These are phyloP conservation scores for Sesamia nonagrioides DNA, from an alignment of 1,140 invertebrate genomes.

Conservation along the genomic window DNA sequence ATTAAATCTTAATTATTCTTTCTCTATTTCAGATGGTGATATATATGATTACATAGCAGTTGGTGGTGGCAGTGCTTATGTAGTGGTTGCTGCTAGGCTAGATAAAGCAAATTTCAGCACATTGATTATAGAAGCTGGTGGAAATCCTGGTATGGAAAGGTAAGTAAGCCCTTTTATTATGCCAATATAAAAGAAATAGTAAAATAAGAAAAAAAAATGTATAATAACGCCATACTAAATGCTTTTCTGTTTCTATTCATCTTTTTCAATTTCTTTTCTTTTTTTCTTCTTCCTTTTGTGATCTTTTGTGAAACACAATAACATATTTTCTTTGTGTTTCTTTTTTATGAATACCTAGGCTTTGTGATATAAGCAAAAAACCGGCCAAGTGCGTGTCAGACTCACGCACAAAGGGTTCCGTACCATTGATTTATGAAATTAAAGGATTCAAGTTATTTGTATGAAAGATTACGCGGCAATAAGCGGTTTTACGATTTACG, in stretches of 20 bases:
- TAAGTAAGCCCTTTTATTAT: conserved; percentile 54
- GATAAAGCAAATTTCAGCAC: conserved; percentile 82
- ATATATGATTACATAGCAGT: conserved; percentile 87
- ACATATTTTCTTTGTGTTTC: too few species aligned
- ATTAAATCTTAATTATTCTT: neutral
- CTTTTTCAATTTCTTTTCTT: too few species aligned
- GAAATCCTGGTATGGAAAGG: conserved; percentile 28
- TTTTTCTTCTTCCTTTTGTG: too few species aligned
- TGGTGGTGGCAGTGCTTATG: conserved; percentile 89
- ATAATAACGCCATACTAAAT: neutral
- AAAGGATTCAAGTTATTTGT: too few species aligned
- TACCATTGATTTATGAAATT: too few species aligned
- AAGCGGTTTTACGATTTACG: too few species aligned
- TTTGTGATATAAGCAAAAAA: neutral
- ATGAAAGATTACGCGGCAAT: too few species aligned
- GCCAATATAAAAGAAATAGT: neutral
- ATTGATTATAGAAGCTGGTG: conserved; percentile 87
- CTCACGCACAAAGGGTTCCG: too few species aligned
- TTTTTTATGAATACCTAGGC: conserved; percentile 5
- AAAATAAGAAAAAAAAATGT: conserved; percentile 51
- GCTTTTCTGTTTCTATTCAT: too few species aligned
- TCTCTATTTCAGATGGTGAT: neutral
- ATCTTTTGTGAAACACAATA: too few species aligned
- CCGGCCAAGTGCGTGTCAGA: too few species aligned
- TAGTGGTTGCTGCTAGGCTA: conserved; percentile 89